A percentile compares a stretch with the other conserved stretches of the same genome.
Conservation (phyloP, 2,797 vertebrate species). For the Rhincodon typus region DNA sequence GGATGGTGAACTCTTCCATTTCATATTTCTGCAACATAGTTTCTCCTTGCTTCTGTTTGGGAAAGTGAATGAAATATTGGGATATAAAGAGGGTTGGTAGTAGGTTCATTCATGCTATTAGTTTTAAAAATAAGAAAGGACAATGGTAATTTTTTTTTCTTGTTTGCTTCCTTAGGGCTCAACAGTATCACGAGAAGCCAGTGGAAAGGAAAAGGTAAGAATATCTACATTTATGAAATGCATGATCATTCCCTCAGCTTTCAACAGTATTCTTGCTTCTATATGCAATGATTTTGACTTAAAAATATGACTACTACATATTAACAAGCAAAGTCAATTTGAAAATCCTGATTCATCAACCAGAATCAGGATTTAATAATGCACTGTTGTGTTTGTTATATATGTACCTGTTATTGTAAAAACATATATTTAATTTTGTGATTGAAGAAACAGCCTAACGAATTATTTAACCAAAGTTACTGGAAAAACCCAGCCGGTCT, state of each 20-base stretch:
- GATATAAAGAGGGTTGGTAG: background rate
- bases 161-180: constrained; percentile 68
- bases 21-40: background rate
- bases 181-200: constrained; percentile 87
- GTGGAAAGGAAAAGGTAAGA: constrained; percentile 86
- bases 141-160: constrained; percentile 7
- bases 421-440: background rate
- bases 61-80: background rate
- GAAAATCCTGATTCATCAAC: background rate
- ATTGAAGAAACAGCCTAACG: background rate
- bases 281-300: background rate
- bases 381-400: background rate
- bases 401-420: background rate
- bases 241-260: background rate
- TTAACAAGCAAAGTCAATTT: background rate
- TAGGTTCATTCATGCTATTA: background rate
- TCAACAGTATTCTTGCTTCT: constrained; percentile 18
- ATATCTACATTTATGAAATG: background rate
- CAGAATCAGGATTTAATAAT: background rate
- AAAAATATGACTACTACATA: background rate
- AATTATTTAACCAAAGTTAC: too few species aligned
- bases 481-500: too few species aligned
- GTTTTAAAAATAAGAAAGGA: background rate
- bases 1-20: background rate
- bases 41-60: background rate